Percentiles rank a stretch among this genome's conserved stretches.
These are phyloP conservation scores for Acrobasis repandana DNA, from an alignment of 2,888 invertebrate species.

Conservation along the genomic window DNA sequence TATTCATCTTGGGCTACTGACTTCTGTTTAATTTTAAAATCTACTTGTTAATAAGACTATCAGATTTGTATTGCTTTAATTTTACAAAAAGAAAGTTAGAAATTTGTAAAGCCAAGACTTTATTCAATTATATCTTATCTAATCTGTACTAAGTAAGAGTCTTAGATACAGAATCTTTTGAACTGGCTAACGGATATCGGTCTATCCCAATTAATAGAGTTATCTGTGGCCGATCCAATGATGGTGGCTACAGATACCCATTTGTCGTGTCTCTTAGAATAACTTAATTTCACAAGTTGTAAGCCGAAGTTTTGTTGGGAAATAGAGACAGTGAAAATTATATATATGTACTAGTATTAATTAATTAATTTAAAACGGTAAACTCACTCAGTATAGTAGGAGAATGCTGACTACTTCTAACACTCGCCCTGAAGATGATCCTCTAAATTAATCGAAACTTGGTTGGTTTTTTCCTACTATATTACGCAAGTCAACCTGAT, in stretches of 20 bases:
- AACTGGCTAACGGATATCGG: slow-evolving; percentile 24
- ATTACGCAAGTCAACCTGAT: too few species aligned
- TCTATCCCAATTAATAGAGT: slow-evolving; percentile 31
- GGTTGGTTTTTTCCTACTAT: too few species aligned
- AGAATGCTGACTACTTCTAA: too few species aligned
- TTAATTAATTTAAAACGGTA: too few species aligned
- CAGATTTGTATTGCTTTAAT: not conserved
- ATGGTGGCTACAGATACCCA: slow-evolving; percentile 21
- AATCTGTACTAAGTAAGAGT: slow-evolving; percentile 11
- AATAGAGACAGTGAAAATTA: too few species aligned
- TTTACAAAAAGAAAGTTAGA: not conserved
- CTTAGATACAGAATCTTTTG: slow-evolving; percentile 26
- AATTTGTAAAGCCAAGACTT: not conserved
- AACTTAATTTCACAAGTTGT: slow-evolving; percentile 6
- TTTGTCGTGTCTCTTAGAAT: slow-evolving; percentile 9
- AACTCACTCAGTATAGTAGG: too few species aligned
- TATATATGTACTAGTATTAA: too few species aligned
- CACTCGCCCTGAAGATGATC: too few species aligned
- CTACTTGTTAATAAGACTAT: too few species aligned
- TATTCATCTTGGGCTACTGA: too few species aligned
- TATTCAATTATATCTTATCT: slow-evolving; percentile 1
- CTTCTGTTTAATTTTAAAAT: too few species aligned
- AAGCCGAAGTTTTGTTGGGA: not conserved
- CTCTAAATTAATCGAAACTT: too few species aligned
- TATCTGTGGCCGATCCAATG: slow-evolving; percentile 21